Evolutionary conservation across 92 coral and sea anemone genomes (phyloP), one percentile per base, ranked within the genome.

Genomic region (Meandrina meandrites): DNA sequence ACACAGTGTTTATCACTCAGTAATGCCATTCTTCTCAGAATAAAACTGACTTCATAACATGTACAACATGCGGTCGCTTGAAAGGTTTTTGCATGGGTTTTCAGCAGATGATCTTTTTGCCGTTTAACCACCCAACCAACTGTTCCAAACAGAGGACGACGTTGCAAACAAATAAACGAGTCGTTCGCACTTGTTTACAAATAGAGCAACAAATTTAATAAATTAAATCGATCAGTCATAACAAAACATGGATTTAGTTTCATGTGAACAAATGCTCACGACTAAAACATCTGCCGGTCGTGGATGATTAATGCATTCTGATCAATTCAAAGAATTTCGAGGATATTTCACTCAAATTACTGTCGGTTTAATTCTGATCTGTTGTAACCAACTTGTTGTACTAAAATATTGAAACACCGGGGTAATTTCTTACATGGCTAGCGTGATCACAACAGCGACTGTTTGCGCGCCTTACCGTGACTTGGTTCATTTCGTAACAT

Each of bases 401-500:
- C 5, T 5, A 28, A 35, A 66, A 54, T 13, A 54, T 54, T n/a
- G 17, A 9, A n/a, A 27, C 14, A n/a, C 22, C 12, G 12, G n/a
- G 0, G 4, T 0, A 31, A 6, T 8, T 0, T 11, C 34, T 66
- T 66, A n/a, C n/a, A n/a, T n/a, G n/a, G n/a, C n/a, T n/a, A 10
- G 71, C 71, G 71, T 66, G 71, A 66, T 66, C 71, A 10, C 34
- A 2, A n/a, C 71, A 24, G 68, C 8, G 5, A 62, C 30, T 62
- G 30, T 22, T 62, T 9, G 68, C n/a, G n/a, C 31, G 31, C n/a
- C 27, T 10, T 66, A 35, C 32, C 71, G 71, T 28, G 71, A 66
- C 71, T 66, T 66, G 71, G 34, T 66, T 66, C 16, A 66, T 64
- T 64, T 64, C 70, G 32, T 64, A 64, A 62, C 69, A 62, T 62